phyloP scores from a whole-genome alignment of 2,888 invertebrate species.

The Melanophora roralis region DNA sequence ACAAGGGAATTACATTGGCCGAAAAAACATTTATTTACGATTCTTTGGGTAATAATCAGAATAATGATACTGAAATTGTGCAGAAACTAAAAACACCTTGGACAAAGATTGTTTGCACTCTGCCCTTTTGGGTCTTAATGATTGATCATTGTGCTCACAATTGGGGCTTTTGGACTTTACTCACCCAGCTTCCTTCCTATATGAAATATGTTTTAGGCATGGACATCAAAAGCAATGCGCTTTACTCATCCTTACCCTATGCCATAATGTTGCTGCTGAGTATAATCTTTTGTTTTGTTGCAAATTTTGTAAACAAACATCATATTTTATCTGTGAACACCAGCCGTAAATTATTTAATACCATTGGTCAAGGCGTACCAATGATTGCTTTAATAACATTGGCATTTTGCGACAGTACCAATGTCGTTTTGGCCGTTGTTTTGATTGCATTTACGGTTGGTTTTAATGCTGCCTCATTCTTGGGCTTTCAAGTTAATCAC shows the following conservation, averaged over 20 bases:
- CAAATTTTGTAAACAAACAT: slow-evolving; percentile 78
- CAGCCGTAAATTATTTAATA: slow-evolving; percentile 79
- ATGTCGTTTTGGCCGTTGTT: slow-evolving; percentile 79
- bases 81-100: slow-evolving; percentile 81
- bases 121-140: slow-evolving; percentile 86
- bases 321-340: slow-evolving; percentile 69
- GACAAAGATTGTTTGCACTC: slow-evolving; percentile 84
- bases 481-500: slow-evolving; percentile 88
- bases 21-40: slow-evolving; percentile 83
- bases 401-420: slow-evolving; percentile 77
- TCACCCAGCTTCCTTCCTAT: slow-evolving; percentile 89
- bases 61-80: slow-evolving; percentile 63
- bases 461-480: slow-evolving; percentile 85
- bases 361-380: slow-evolving; percentile 82
- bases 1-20: slow-evolving; percentile 80
- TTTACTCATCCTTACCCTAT: slow-evolving; percentile 85
- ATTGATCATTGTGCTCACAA: slow-evolving; percentile 84
- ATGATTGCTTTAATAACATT: slow-evolving; percentile 82
- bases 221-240: slow-evolving; percentile 84
- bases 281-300: slow-evolving; percentile 82
- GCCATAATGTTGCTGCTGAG: slow-evolving; percentile 85
- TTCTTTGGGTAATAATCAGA: slow-evolving; percentile 78
- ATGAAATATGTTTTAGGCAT: slow-evolving; percentile 85
- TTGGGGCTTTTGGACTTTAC: slow-evolving; percentile 90
- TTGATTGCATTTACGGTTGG: slow-evolving; percentile 86